Conservation (phyloP, 1,140 invertebrate genomes). For the Campoletis sonorensis region DNA sequence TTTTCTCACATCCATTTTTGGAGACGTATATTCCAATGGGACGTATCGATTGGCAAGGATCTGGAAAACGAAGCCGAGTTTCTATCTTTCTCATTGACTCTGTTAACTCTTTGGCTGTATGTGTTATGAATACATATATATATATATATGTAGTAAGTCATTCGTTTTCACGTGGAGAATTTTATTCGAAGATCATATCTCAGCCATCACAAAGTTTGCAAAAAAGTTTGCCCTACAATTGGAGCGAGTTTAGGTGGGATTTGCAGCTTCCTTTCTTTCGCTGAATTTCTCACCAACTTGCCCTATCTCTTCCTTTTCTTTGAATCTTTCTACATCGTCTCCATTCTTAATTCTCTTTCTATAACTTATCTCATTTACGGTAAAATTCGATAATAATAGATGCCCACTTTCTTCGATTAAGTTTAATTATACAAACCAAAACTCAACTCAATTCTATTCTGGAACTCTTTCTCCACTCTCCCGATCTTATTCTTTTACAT, state of each 20-base stretch:
- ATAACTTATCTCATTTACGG: slow-evolving; percentile 35
- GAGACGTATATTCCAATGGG: slow-evolving; percentile 39
- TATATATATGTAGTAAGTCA: background rate
- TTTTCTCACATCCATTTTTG: slow-evolving; percentile 26
- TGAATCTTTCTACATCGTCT: background rate
- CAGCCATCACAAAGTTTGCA: slow-evolving; percentile 28
- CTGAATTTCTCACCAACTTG: background rate
- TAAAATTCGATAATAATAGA: slow-evolving; percentile 30
- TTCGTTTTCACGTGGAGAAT: background rate
- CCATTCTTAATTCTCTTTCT: slow-evolving; percentile 9
- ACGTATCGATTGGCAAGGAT: slow-evolving; percentile 43
- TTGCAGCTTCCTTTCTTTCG: background rate
- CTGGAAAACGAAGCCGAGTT: background rate
- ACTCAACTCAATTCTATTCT: background rate
- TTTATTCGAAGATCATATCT: slow-evolving; percentile 30
- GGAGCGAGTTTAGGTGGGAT: slow-evolving; percentile 1
- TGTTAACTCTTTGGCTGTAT: background rate
- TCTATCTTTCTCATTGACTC: slow-evolving; percentile 6
- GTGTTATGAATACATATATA: background rate
- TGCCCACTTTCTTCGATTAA: slow-evolving; percentile 11
- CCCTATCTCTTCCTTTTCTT: background rate
- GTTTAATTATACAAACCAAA: slow-evolving; percentile 2
- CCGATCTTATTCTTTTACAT: background rate
- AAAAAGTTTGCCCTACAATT: slow-evolving; percentile 36
- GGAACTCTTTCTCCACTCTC: background rate